phyloP scores from a whole-genome alignment of 2,113 vertebrate species.

The Callocephalon fimbriatum region DNA sequence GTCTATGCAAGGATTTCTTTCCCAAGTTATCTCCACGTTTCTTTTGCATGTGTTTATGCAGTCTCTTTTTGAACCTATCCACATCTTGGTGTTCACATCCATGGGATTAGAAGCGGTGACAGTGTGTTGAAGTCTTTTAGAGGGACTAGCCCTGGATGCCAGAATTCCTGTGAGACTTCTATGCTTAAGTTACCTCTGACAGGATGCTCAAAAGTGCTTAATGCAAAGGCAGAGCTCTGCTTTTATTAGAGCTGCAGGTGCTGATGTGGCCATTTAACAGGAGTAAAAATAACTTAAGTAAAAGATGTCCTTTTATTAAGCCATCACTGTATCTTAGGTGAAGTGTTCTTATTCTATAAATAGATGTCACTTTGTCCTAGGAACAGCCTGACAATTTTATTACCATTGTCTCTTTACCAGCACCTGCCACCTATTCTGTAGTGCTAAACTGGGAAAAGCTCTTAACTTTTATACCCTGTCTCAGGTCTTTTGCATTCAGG shows the following conservation, averaged over 20 bases:
- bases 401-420: background rate
- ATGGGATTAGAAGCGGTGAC: fast-evolving
- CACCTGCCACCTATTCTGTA: background rate
- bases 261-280: background rate
- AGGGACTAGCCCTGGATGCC: background rate
- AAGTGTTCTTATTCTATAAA: slow-evolving; percentile 27
- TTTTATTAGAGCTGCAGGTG: background rate
- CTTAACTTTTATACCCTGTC: background rate
- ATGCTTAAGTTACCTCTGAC: background rate
- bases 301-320: slow-evolving; percentile 19
- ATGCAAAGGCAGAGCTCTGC: background rate
- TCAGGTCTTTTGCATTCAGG: background rate
- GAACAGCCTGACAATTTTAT: background rate
- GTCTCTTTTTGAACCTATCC: fast-evolving
- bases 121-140: background rate
- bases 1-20: background rate
- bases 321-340: background rate
- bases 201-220: background rate
- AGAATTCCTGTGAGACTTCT: background rate
- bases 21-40: background rate
- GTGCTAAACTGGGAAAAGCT: background rate
- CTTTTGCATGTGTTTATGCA: background rate
- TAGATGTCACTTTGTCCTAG: slow-evolving; percentile 1
- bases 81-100: background rate
- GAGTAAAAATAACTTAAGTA: slow-evolving; percentile 44